These are phyloP conservation scores for Hyposoter dolosus DNA, from an alignment of 2,888 invertebrate genomes.

Conservation along the genomic window DNA sequence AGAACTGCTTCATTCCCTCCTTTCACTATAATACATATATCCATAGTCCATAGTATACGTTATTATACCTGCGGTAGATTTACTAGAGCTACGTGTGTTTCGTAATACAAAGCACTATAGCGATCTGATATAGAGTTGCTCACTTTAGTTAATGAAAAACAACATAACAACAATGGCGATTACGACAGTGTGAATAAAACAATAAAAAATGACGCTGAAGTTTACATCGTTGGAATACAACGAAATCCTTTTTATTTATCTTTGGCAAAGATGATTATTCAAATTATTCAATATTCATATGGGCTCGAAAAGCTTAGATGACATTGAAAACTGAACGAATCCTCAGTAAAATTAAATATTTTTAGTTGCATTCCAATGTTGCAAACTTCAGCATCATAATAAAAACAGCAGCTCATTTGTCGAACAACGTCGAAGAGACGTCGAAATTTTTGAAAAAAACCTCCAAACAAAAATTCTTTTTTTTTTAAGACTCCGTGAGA, in stretches of 20 bases:
- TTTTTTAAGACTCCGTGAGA: neutral
- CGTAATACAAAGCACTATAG: conserved; percentile 32
- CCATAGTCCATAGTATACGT: conserved; percentile 13
- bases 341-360: too few relatives aligned
- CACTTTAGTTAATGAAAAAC: conserved; percentile 1
- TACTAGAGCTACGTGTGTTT: conserved; percentile 47
- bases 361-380: too few relatives aligned
- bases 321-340: too few relatives aligned
- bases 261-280: too few relatives aligned
- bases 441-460: too few relatives aligned
- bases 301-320: too few relatives aligned
- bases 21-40: conserved; percentile 57
- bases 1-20: conserved; percentile 62
- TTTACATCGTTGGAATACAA: too few relatives aligned
- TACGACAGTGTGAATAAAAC: neutral
- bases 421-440: conserved; percentile 29
- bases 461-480: conserved; percentile 6
- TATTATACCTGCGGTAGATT: conserved; percentile 37
- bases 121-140: conserved; percentile 21
- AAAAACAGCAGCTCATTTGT: neutral
- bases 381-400: too few relatives aligned
- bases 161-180: neutral
- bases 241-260: too few relatives aligned
- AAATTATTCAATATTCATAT: too few relatives aligned
- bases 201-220: neutral